Evolutionary conservation across 2,113 vertebrate species (phyloP).

Genomic region (Nematolebias whitei): DNA sequence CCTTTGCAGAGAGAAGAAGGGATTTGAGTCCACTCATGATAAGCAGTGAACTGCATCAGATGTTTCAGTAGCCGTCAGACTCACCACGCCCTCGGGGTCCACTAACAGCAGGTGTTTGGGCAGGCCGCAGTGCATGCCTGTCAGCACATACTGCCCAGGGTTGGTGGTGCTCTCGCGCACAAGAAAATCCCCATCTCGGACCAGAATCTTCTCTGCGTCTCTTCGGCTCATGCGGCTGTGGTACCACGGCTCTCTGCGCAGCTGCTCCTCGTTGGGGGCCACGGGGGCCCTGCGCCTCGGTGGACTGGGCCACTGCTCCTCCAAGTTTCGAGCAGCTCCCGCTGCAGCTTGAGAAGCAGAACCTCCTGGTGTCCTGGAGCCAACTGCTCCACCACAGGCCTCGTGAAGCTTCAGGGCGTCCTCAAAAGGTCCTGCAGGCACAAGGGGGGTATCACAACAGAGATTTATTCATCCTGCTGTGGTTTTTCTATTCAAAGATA

Average conservation of each 20-base stretch:
- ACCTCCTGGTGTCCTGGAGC: conserved; percentile 8
- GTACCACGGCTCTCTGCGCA: conserved; percentile 91
- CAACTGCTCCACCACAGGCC: conserved; percentile 66
- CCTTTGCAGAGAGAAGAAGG: conserved; percentile 75
- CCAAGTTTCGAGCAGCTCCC: conserved; percentile 63
- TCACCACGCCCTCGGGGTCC: conserved; percentile 97
- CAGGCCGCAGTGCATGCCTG: conserved; percentile 91
- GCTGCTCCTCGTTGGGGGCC: conserved; percentile 93
- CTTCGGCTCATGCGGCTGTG: conserved; percentile 93
- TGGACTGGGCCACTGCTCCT: conserved; percentile 93
- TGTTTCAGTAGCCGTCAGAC: conserved; percentile 40
- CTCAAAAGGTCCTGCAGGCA: conserved; percentile 88
- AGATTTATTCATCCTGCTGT: not conserved
- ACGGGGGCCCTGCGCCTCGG: conserved; percentile 87
- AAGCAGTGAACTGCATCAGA: not conserved
- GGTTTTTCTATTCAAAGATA: not conserved
- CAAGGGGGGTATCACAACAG: not conserved
- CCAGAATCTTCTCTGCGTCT: conserved; percentile 89
- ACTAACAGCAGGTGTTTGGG: conserved; percentile 95
- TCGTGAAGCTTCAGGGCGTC: conserved; percentile 93
- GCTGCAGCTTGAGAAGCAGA: conserved; percentile 13
- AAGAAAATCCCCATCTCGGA: conserved; percentile 91
- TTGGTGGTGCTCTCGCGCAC: conserved; percentile 95
- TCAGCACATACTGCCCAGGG: conserved; percentile 95
- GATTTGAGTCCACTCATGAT: not conserved